These are phyloP conservation scores for Chouioia cunea DNA, from an alignment of 2,888 invertebrate species.

Conservation along the genomic window DNA sequence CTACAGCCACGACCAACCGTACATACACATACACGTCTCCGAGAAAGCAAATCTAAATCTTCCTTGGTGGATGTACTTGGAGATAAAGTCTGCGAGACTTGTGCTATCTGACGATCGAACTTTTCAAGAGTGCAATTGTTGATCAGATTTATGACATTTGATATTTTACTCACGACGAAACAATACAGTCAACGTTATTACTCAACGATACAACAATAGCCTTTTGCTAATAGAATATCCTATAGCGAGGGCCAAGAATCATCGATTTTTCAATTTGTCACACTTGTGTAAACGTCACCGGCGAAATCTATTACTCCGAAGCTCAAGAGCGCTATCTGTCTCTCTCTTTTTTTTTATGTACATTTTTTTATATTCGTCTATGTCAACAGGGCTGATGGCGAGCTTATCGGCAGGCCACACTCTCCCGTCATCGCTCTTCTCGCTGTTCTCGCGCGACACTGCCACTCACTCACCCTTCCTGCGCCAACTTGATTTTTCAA, in stretches of 20 bases:
- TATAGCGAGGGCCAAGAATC: neutral
- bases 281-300: constrained; percentile 35
- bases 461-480: constrained; percentile 10
- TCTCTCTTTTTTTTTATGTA: constrained; percentile 32
- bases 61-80: constrained; percentile 32
- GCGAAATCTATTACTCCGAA: constrained; percentile 36
- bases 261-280: constrained; percentile 48
- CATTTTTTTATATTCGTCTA: constrained; percentile 57
- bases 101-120: no score
- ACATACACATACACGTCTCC: constrained; percentile 6
- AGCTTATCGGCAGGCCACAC: constrained; percentile 53
- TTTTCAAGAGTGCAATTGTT: no score
- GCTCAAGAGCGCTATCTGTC: constrained; percentile 17
- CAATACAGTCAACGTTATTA: no score
- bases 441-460: neutral
- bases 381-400: constrained; percentile 47
- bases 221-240: constrained; percentile 24
- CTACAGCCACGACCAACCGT: neutral
- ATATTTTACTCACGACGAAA: no score
- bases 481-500: constrained; percentile 21
- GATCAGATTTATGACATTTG: no score
- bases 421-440: constrained; percentile 49
- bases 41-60: constrained; percentile 39
- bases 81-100: no score
- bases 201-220: no score